Conservation (phyloP, 2,113 vertebrate genomes). For the Poeciliopsis prolifica region DNA sequence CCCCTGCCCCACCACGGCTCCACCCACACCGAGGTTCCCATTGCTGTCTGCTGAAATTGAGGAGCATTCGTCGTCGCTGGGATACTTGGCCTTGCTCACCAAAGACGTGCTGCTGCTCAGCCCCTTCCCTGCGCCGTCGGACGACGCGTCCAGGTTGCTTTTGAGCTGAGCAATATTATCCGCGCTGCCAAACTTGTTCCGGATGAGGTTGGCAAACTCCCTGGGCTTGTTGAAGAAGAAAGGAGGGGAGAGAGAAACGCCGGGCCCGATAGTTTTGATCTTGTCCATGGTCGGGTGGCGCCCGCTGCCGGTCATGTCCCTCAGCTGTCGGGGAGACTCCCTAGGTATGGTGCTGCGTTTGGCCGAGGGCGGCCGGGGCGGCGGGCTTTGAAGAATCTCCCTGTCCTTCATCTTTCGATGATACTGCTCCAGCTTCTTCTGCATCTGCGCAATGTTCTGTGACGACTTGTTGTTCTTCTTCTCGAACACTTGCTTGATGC, state of each 20-base stretch:
- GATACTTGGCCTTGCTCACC: slow-evolving; percentile 91
- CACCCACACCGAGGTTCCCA: slow-evolving; percentile 68
- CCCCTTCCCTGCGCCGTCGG: slow-evolving; percentile 79
- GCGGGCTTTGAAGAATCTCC: slow-evolving; percentile 72
- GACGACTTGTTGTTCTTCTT: slow-evolving; percentile 98
- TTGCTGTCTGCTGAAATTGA: slow-evolving; percentile 91
- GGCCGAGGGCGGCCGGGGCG: slow-evolving; percentile 14
- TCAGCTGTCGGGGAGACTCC: slow-evolving; percentile 90
- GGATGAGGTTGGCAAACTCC: slow-evolving; percentile 94
- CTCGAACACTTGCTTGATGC: slow-evolving; percentile 97
- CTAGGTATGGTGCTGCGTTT: slow-evolving; percentile 74
- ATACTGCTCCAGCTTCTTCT: slow-evolving; percentile 96
- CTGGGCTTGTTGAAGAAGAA: slow-evolving; percentile 94
- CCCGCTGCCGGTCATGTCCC: slow-evolving; percentile 89
- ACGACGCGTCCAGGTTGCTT: slow-evolving; percentile 85
- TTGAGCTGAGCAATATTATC: slow-evolving; percentile 95
- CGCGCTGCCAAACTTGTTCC: slow-evolving; percentile 96
- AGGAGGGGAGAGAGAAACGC: slow-evolving; percentile 88
- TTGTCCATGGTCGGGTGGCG: slow-evolving; percentile 91
- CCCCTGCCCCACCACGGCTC: slow-evolving; percentile 42
- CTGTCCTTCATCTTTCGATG: slow-evolving; percentile 91
- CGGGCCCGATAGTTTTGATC: slow-evolving; percentile 91
- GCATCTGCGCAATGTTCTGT: slow-evolving; percentile 92
- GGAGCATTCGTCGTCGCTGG: slow-evolving; percentile 93
- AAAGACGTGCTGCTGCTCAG: slow-evolving; percentile 90